These are phyloP conservation scores for Bradynema listronoti DNA, from an alignment of 1,140 invertebrate genomes.

Conservation along the genomic window DNA sequence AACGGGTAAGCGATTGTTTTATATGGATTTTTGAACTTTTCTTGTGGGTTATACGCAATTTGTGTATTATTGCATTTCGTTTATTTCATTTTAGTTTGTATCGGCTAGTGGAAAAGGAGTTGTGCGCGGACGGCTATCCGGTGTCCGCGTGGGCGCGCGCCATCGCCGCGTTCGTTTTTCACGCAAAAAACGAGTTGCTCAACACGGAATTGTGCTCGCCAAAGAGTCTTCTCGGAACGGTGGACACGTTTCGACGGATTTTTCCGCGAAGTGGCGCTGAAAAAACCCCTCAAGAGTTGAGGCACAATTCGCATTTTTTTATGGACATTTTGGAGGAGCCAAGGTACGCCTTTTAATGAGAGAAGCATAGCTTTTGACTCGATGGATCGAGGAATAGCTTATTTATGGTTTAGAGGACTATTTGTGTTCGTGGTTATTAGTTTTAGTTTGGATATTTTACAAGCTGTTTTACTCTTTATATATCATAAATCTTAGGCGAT, in stretches of 20 bases:
- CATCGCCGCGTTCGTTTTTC: conserved; percentile 28
- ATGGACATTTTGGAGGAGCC: conserved; percentile 22
- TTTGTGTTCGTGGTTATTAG: no score
- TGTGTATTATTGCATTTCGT: neutral
- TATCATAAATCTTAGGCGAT: conserved; percentile 30
- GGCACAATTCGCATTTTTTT: conserved; percentile 26
- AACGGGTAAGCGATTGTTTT: no score
- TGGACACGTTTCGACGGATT: conserved; percentile 21
- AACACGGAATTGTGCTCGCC: conserved; percentile 9
- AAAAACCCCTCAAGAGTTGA: conserved; percentile 18
- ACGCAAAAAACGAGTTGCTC: conserved; percentile 20
- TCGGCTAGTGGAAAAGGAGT: conserved; percentile 24
- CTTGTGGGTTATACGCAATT: neutral
- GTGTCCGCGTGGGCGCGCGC: conserved; percentile 33
- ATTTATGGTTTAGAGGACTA: no score
- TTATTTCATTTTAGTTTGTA: conserved; percentile 25
- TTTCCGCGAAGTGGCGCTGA: conserved; percentile 31
- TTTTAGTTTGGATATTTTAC: no score
- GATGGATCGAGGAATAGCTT: no score
- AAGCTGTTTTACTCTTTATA: no score
- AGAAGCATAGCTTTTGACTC: neutral
- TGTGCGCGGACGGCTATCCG: conserved; percentile 19
- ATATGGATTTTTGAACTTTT: no score
- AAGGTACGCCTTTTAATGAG: conserved; percentile 1
- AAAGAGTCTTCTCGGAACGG: conserved; percentile 8